These are phyloP conservation scores for Acleris cristana DNA, from an alignment of 2,888 invertebrate genomes.

Conservation along the genomic window DNA sequence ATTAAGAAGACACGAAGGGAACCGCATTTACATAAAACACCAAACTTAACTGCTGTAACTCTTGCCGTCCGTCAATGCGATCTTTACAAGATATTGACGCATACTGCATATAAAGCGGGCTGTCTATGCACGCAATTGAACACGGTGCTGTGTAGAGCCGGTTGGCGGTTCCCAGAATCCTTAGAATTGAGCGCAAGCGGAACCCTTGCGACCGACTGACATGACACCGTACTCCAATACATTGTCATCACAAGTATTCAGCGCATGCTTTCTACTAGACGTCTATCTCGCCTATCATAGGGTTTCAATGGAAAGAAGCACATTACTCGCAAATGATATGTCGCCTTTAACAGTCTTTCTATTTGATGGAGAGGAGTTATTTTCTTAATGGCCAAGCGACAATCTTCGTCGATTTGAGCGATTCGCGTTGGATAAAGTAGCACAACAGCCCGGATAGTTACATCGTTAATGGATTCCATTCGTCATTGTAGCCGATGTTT, in stretches of 20 bases:
- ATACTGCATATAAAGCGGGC: slow-evolving; percentile 21
- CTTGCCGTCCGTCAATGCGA: background rate
- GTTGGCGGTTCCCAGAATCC: slow-evolving; percentile 60
- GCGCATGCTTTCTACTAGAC: slow-evolving; percentile 33
- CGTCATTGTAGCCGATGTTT: slow-evolving; percentile 47
- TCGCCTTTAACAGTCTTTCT: slow-evolving; percentile 27
- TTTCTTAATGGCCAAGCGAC: slow-evolving; percentile 37
- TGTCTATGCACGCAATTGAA: slow-evolving; percentile 23
- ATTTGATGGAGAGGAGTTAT: slow-evolving; percentile 18
- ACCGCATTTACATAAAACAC: slow-evolving; percentile 39
- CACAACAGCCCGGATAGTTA: slow-evolving; percentile 41
- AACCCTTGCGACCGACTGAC: slow-evolving; percentile 71
- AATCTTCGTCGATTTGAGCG: slow-evolving; percentile 38
- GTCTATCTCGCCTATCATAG: slow-evolving; percentile 21
- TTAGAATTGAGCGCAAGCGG: slow-evolving; percentile 68
- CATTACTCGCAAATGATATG: slow-evolving; percentile 33
- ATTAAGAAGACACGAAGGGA: too few species aligned
- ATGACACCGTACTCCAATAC: slow-evolving; percentile 47
- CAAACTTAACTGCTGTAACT: slow-evolving; percentile 12
- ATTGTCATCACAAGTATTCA: slow-evolving; percentile 37
- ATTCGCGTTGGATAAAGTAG: slow-evolving; percentile 34
- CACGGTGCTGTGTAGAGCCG: slow-evolving; percentile 27
- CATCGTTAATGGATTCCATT: slow-evolving; percentile 41
- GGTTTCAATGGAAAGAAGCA: slow-evolving; percentile 26
- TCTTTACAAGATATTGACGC: slow-evolving; percentile 16